These are phyloP conservation scores for Drosophila niveifrons DNA, from an alignment of 2,888 invertebrate genomes.

Conservation along the genomic window DNA sequence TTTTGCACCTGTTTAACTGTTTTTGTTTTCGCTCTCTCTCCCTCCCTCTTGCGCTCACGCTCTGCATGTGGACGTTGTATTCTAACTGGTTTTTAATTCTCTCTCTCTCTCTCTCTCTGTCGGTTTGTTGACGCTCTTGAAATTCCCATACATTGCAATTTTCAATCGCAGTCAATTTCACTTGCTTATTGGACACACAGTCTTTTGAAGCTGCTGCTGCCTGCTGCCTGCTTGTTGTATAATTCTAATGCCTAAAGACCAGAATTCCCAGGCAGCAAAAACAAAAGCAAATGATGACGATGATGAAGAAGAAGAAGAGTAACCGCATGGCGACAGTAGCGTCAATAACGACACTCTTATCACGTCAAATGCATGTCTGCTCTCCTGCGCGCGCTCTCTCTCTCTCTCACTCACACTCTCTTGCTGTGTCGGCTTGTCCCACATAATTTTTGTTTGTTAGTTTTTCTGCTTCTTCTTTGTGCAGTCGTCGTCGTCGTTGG, in stretches of 20 bases:
- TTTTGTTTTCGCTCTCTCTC: conserved; percentile 50
- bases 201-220: conserved; percentile 14
- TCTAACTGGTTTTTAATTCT: conserved; percentile 67
- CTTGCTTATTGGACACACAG: conserved; percentile 49
- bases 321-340: conserved; percentile 60
- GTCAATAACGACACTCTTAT: conserved; percentile 57
- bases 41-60: conserved; percentile 10
- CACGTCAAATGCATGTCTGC: conserved; percentile 23
- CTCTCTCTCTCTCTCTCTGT: not conserved
- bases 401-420: conserved; percentile 27
- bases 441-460: conserved; percentile 81
- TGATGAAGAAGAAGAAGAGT: conserved; percentile 5
- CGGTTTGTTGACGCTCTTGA: conserved; percentile 33
- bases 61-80: conserved; percentile 33
- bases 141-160: conserved; percentile 65
- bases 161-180: conserved; percentile 62
- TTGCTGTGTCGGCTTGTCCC: conserved; percentile 62
- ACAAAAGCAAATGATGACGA: conserved; percentile 6
- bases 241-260: conserved; percentile 33
- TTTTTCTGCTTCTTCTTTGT: conserved; percentile 72
- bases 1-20: conserved; percentile 79
- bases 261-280: conserved; percentile 11
- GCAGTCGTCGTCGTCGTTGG: conserved; percentile 42
- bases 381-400: conserved; percentile 2
- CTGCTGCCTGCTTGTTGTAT: conserved; percentile 53